phyloP scores from a whole-genome alignment of 2,797 vertebrate species.

The Intellagama lesueurii region DNA sequence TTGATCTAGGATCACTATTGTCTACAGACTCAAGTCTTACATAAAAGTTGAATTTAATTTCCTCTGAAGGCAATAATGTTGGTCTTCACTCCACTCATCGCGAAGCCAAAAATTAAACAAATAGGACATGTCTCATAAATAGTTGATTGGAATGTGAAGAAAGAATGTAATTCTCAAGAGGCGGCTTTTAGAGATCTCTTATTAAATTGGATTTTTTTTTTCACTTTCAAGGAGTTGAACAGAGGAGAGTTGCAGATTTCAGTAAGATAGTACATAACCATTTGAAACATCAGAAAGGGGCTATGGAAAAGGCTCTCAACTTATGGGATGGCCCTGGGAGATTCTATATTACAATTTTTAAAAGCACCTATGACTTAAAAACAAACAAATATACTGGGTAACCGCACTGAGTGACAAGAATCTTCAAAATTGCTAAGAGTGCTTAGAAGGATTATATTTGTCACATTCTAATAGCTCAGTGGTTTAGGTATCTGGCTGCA shows the following conservation, averaged over 20 bases:
- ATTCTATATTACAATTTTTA: slow-evolving; percentile 12
- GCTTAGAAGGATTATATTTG: slow-evolving; percentile 39
- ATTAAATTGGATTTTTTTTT: slow-evolving; percentile 4
- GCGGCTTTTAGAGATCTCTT: slow-evolving; percentile 17
- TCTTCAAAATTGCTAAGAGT: slow-evolving; percentile 38
- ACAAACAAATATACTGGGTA: slow-evolving; percentile 14
- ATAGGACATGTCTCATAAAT: not conserved
- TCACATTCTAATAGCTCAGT: slow-evolving; percentile 17
- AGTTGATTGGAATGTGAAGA: slow-evolving; percentile 6
- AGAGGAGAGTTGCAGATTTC: slow-evolving; percentile 10
- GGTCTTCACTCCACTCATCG: not conserved
- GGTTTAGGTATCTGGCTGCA: too few relatives aligned
- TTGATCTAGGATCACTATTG: not conserved
- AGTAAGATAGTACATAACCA: slow-evolving; percentile 14
- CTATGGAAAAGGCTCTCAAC: rapidly evolving
- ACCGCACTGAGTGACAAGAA: slow-evolving; percentile 21
- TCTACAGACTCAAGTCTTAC: slow-evolving; percentile 8
- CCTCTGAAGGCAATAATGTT: slow-evolving; percentile 18
- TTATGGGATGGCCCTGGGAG: not conserved
- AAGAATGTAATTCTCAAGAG: slow-evolving; percentile 20
- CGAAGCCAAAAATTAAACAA: slow-evolving; percentile 33
- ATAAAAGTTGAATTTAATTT: slow-evolving; percentile 39
- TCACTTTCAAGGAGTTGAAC: slow-evolving; percentile 10
- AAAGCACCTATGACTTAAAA: not conserved
- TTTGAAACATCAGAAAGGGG: not conserved